Base-by-base conservation (phyloP, 1,140 invertebrate genomes). In the Cydia pomonella region DNA sequence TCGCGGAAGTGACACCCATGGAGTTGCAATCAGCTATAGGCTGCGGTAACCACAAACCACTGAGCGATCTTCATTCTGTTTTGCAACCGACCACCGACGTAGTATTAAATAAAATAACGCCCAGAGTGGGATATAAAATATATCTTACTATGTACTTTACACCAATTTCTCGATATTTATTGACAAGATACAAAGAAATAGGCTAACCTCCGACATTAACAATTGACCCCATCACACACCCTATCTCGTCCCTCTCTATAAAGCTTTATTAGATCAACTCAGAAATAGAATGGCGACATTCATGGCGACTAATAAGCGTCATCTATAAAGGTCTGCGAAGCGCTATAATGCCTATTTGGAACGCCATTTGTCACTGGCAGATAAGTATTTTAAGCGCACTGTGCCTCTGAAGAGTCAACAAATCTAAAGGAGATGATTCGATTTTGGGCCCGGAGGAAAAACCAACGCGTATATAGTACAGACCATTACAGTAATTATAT, bases 241-340 rank as follows among this genome's bases (percentile, higher is more conserved):
- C 76, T 47, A 63, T 53, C 79, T 75, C 25, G 75, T 72, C 75
- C 73, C 44, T 53, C 50, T 78, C 78, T 74, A 79, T 79, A 80
- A 82, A 80, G 50, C 76, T 79, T 80, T 80, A 80, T 66, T 78
- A 71, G 72, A 75, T 74, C 73, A 41, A 59, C 53, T 76, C 63
- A 41, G 73, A 44, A 80, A 77, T 82, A 77, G 69, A 76, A 72
- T 64, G 63, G 69, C 33, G 72, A 77, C 41, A 76, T 72, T 75
- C 33, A 38, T 69, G 29, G 29, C 64, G 21, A 38, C 64, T 69
- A 69, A 69, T 69, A 69, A 69, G 64, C n/a, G 64, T 33, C 63
- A 66, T 66, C 29, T 69, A 38, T 69, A 69, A 69, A 69, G 64
- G 64, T 41, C 64, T 29, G 29, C 29, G n/a, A 33, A 33, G 64